phyloP scores from a whole-genome alignment of 2,113 vertebrate genomes.

The Solea solea region DNA sequence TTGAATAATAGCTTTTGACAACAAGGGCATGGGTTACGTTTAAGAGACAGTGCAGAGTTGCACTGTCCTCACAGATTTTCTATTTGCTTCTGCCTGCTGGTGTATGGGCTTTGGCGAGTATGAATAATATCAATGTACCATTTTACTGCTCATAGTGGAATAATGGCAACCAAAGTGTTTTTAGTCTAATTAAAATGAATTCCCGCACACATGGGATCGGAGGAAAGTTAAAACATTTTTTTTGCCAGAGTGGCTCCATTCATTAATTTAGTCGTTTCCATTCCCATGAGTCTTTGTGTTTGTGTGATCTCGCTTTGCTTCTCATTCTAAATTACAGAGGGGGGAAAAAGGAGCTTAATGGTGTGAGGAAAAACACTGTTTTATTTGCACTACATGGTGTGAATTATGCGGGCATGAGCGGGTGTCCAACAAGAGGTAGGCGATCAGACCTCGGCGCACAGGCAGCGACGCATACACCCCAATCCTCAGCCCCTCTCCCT shows the following conservation, averaged over 20 bases:
- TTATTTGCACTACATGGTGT: conserved; percentile 44
- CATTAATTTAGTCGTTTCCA: conserved; percentile 24
- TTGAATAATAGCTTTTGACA: conserved; percentile 65
- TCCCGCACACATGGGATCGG: conserved; percentile 11
- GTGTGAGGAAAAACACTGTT: conserved; percentile 40
- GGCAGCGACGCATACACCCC: conserved; percentile 14
- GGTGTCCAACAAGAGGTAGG: conserved; percentile 41
- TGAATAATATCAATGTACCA: conserved; percentile 31
- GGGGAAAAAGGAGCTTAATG: conserved; percentile 17
- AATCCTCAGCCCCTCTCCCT: not conserved
- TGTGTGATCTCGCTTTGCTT: conserved; percentile 15
- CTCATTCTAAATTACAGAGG: conserved; percentile 23
- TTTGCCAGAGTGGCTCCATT: conserved; percentile 17
- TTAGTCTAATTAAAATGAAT: conserved; percentile 28
- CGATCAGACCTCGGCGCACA: conserved; percentile 39
- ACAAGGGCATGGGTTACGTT: conserved; percentile 50
- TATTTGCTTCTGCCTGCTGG: conserved; percentile 37
- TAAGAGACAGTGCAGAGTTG: conserved; percentile 8
- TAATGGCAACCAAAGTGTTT: conserved; percentile 36
- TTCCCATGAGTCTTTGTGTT: conserved; percentile 33
- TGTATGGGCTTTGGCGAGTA: conserved; percentile 13
- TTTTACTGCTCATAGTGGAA: conserved; percentile 43
- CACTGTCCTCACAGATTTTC: conserved; percentile 6
- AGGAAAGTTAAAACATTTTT: conserved; percentile 28
- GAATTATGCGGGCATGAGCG: conserved; percentile 39